phyloP scores from a whole-genome alignment of 2,113 vertebrate genomes.

The Myotis yumanensis region DNA sequence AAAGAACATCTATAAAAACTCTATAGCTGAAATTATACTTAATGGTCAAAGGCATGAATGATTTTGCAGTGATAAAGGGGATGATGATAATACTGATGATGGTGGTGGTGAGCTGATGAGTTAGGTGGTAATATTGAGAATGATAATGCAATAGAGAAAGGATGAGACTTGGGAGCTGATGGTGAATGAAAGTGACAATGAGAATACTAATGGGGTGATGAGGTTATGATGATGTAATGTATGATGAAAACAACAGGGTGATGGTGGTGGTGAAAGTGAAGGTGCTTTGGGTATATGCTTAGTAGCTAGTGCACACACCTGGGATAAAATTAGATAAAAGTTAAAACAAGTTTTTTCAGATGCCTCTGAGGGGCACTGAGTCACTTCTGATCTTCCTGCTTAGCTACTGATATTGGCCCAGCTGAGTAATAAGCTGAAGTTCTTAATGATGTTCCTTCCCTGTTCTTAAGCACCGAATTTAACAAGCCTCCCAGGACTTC shows the following conservation, averaged over 20 bases:
- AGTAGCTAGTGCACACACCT: neutral
- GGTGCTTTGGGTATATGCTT: neutral
- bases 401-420: conserved; percentile 8
- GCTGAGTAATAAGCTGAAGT: conserved; percentile 51
- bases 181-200: neutral
- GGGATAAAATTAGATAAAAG: conserved; percentile 53
- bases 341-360: conserved; percentile 36
- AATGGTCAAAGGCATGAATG: neutral
- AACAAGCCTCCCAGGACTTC: conserved; percentile 63
- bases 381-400: conserved; percentile 5
- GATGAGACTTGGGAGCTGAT: neutral
- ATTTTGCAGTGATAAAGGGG: neutral
- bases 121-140: neutral
- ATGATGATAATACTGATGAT: neutral
- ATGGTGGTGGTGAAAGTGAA: neutral
- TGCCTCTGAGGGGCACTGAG: conserved; percentile 40
- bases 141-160: neutral
- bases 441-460: conserved; percentile 61
- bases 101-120: neutral
- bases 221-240: neutral
- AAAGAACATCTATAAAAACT: neutral
- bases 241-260: neutral
- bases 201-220: neutral
- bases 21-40: neutral
- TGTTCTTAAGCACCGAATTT: conserved; percentile 45